phyloP scores from a whole-genome alignment of 2,113 vertebrate genomes.

The Tragelaphus scriptus region DNA sequence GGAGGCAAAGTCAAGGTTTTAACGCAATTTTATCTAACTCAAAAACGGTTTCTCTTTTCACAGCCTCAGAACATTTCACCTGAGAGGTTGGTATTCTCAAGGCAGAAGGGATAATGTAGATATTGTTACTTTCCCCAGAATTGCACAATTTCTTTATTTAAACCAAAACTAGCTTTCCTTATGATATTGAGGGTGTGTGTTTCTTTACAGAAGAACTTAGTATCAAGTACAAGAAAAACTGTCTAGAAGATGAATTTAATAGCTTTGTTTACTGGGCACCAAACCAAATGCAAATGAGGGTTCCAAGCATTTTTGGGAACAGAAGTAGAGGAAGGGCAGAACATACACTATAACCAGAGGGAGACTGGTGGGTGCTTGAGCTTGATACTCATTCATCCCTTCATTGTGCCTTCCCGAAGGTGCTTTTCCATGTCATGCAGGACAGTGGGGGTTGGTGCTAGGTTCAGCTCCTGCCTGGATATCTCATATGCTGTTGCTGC shows the following conservation, averaged over 20 bases:
- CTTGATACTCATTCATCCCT: not conserved
- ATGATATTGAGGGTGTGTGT: not conserved
- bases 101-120: not conserved
- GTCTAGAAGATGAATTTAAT: slow-evolving; percentile 11
- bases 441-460: not conserved
- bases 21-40: not conserved
- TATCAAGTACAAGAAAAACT: not conserved
- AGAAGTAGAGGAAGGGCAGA: not conserved
- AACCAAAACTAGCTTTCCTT: slow-evolving; percentile 6
- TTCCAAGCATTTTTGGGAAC: not conserved
- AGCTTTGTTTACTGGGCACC: slow-evolving; percentile 3
- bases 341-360: not conserved
- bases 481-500: too few relatives aligned
- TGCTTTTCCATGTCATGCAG: not conserved
- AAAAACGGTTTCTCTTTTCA: not conserved
- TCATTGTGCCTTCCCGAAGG: not conserved
- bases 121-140: not conserved
- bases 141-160: slow-evolving; percentile 2
- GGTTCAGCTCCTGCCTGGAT: not conserved
- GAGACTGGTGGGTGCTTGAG: not conserved
- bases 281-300: slow-evolving; percentile 19
- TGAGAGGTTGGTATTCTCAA: not conserved
- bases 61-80: not conserved
- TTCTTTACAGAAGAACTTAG: not conserved
- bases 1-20: not conserved